phyloP scores from a whole-genome alignment of 2,797 vertebrate genomes.

The Pteropus rufus region DNA sequence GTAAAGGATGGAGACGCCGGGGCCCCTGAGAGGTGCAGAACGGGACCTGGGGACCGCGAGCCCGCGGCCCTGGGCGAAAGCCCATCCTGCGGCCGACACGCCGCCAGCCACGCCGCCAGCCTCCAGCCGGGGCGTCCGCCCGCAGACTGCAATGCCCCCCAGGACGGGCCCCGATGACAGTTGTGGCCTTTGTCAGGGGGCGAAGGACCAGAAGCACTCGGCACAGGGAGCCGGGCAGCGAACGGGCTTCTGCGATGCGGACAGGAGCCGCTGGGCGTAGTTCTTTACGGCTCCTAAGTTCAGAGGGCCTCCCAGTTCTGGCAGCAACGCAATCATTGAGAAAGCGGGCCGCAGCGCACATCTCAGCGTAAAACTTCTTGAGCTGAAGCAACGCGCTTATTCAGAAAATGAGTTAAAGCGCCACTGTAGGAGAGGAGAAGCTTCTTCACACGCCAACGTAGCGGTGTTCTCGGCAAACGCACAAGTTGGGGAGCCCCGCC shows the following conservation, averaged over 20 bases:
- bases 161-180: accelerated
- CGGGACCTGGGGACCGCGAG: accelerated
- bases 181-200: background rate
- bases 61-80: accelerated
- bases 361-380: background rate
- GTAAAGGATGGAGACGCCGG: accelerated
- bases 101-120: accelerated
- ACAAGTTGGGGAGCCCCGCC: accelerated
- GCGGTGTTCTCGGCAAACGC: accelerated
- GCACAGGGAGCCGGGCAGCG: accelerated
- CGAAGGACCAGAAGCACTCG: accelerated
- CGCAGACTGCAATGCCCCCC: background rate
- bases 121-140: accelerated
- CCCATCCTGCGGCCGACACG: accelerated
- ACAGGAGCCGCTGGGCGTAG: accelerated
- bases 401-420: background rate
- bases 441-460: accelerated
- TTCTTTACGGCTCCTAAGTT: background rate
- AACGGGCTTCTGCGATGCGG: background rate
- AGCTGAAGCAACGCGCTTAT: background rate
- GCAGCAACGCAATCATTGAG: background rate
- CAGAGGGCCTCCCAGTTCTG: background rate
- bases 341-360: background rate
- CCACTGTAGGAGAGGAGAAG: background rate
- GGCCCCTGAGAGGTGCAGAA: accelerated